A percentile compares a stretch with the other conserved stretches of the same genome.
Evolutionary conservation across 2,888 invertebrate genomes (phyloP).

Genomic region (Rhogogaster chlorosoma): DNA sequence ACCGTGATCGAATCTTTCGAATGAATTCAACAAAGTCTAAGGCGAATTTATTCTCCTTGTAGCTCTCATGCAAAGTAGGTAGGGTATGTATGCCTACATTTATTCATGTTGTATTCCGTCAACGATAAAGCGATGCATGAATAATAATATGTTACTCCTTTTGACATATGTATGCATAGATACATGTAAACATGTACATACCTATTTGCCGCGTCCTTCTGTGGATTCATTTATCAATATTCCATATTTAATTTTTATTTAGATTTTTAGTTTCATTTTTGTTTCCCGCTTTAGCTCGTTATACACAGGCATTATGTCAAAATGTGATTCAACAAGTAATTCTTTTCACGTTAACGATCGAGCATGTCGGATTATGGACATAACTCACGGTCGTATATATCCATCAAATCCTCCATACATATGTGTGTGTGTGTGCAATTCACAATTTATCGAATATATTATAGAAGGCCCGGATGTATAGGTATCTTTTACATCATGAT

Average conservation of each 20-base stretch:
- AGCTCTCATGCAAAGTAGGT: not conserved
- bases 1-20: not conserved
- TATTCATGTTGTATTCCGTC: not conserved
- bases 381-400: not conserved
- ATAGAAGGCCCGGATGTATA: not conserved
- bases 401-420: too few relatives aligned
- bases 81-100: not conserved
- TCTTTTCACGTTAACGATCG: slow-evolving; percentile 8
- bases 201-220: not conserved
- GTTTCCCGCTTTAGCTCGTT: not conserved
- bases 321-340: slow-evolving; percentile 2
- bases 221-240: not conserved
- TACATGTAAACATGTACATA: not conserved
- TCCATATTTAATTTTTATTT: not conserved
- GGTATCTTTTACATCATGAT: slow-evolving; percentile 15
- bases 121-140: not conserved
- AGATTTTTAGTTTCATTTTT: not conserved
- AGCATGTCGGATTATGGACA: not conserved
- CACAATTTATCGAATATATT: slow-evolving; percentile 6
- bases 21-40: not conserved
- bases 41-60: not conserved
- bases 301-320: not conserved
- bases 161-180: not conserved
- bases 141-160: not conserved
- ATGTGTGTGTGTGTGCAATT: not conserved